Conservation (phyloP, 2,113 vertebrate species). For the Vulpes vulpes region DNA sequence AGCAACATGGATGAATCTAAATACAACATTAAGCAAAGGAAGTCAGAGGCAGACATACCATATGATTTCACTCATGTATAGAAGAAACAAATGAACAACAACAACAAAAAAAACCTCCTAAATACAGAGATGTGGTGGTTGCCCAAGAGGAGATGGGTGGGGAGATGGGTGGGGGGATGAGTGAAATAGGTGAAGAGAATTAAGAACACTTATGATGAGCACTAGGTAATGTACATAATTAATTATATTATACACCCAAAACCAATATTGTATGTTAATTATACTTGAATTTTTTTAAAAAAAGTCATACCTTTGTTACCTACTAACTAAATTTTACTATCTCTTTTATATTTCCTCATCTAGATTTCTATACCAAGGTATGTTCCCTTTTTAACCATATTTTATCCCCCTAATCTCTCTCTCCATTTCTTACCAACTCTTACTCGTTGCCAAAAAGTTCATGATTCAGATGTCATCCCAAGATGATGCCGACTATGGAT, state of each 20-base stretch:
- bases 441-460: not conserved
- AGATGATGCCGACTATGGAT: not conserved
- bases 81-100: not conserved
- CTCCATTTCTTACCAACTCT: not conserved
- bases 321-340: not conserved
- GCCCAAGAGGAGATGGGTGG: not conserved
- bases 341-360: not conserved
- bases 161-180: not conserved
- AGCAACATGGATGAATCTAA: not conserved
- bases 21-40: not conserved
- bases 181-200: not conserved
- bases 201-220: not conserved
- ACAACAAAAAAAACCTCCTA: not conserved
- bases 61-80: not conserved
- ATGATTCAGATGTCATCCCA: not conserved
- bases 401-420: not conserved
- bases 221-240: not conserved
- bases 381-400: not conserved
- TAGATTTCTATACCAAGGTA: not conserved
- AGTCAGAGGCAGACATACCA: not conserved
- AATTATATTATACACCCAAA: not conserved
- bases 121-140: not conserved
- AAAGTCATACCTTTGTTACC: not conserved
- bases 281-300: not conserved
- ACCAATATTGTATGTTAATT: not conserved